These are phyloP conservation scores for Clarias gariepinus DNA, from an alignment of 2,113 vertebrate species.

Conservation along the genomic window DNA sequence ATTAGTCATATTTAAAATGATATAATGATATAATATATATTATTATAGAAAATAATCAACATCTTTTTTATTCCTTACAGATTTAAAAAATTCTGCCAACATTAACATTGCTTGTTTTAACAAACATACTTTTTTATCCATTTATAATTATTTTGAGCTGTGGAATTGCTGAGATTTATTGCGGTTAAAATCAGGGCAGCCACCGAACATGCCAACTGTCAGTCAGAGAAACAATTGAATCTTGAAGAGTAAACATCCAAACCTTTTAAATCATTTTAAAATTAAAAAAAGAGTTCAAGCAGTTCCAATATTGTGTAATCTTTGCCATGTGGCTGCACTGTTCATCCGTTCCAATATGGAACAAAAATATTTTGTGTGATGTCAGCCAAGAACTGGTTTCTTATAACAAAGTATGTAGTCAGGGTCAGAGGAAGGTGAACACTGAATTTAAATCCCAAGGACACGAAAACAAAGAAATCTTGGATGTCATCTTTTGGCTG, in stretches of 20 bases:
- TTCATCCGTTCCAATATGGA: background rate
- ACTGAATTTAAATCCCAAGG: conserved; percentile 8
- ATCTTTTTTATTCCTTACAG: background rate
- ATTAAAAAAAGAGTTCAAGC: too few species aligned
- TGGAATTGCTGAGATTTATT: background rate
- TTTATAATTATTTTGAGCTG: background rate
- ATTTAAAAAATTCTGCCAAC: background rate
- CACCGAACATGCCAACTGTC: background rate
- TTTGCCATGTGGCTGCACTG: conserved; percentile 5
- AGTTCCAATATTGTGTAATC: background rate
- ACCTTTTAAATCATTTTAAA: background rate
- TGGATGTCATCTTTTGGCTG: conserved; percentile 21
- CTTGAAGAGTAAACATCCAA: background rate
- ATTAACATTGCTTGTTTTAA: background rate
- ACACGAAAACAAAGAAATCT: conserved; percentile 29
- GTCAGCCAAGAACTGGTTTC: conserved; percentile 13
- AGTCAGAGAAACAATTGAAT: background rate
- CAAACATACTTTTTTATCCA: background rate
- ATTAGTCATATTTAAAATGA: background rate
- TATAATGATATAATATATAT: background rate
- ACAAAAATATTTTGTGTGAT: background rate
- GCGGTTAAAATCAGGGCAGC: background rate
- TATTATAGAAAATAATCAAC: background rate
- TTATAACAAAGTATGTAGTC: background rate
- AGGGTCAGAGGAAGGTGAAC: conserved; percentile 1